Evolutionary conservation across 1,140 invertebrate species (phyloP).

Genomic region (Belonocnema kinseyi): DNA sequence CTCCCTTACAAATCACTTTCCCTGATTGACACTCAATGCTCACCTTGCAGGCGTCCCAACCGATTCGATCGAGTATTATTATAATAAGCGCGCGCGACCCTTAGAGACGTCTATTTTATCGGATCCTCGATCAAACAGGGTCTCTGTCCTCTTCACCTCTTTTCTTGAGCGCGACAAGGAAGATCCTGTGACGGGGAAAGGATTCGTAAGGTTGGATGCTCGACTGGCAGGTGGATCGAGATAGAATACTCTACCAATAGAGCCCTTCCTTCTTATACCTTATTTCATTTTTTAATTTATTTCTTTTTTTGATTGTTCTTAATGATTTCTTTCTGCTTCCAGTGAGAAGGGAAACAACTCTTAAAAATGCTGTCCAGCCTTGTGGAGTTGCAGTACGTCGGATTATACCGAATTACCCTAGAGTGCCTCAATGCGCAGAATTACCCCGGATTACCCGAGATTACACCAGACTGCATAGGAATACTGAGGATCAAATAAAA

Average conservation of each 20-base stretch:
- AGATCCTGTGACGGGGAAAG: constrained; percentile 36
- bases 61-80: constrained; percentile 49
- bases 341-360: no score
- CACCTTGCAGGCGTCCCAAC: constrained; percentile 32
- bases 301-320: no score
- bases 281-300: no score
- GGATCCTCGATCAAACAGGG: constrained; percentile 35
- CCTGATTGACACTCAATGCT: constrained; percentile 57
- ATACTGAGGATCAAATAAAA: no score
- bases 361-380: no score
- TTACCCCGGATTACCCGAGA: no score
- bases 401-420: no score
- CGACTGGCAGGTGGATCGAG: constrained; percentile 48
- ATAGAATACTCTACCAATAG: constrained; percentile 1
- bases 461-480: no score
- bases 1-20: constrained; percentile 54
- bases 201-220: constrained; percentile 40
- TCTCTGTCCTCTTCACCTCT: constrained; percentile 17
- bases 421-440: no score
- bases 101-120: constrained; percentile 47
- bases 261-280: background rate
- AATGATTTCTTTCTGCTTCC: no score
- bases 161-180: constrained; percentile 22
- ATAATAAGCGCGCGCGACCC: constrained; percentile 42
- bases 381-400: no score